Conservation (phyloP, 2,888 invertebrate species). For the Amitus sp. region DNA sequence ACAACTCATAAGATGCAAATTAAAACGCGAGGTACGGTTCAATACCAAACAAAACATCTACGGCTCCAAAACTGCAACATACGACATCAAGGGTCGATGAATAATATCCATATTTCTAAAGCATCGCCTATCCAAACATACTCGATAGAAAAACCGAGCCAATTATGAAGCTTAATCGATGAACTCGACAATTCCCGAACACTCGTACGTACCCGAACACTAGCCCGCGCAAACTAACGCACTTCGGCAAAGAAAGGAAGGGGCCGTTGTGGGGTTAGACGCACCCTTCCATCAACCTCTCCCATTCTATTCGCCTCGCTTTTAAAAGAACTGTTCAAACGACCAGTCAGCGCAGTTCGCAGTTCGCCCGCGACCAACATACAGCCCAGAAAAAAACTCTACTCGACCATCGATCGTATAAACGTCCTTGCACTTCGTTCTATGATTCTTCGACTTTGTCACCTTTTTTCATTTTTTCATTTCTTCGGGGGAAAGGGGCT, state of each 20-base stretch:
- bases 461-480: not conserved
- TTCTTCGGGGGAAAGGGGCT: too few relatives aligned
- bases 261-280: constrained; percentile 23
- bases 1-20: too few relatives aligned
- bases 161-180: not conserved
- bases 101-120: too few relatives aligned
- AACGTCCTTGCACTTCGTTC: too few relatives aligned
- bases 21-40: too few relatives aligned
- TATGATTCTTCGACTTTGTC: too few relatives aligned
- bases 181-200: not conserved
- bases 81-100: too few relatives aligned
- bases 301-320: not conserved
- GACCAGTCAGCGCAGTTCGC: not conserved
- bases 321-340: constrained; percentile 1
- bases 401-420: too few relatives aligned
- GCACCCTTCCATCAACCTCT: constrained; percentile 25
- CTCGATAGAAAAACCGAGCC: not conserved
- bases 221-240: constrained; percentile 23
- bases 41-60: too few relatives aligned
- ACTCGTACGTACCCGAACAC: constrained; percentile 7
- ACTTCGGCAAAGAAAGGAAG: constrained; percentile 30
- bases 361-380: not conserved
- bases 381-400: too few relatives aligned
- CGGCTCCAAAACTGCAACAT: too few relatives aligned
- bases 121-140: too few relatives aligned